These are phyloP conservation scores for Lomographa bimaculata DNA, from an alignment of 2,888 invertebrate species.

Conservation along the genomic window DNA sequence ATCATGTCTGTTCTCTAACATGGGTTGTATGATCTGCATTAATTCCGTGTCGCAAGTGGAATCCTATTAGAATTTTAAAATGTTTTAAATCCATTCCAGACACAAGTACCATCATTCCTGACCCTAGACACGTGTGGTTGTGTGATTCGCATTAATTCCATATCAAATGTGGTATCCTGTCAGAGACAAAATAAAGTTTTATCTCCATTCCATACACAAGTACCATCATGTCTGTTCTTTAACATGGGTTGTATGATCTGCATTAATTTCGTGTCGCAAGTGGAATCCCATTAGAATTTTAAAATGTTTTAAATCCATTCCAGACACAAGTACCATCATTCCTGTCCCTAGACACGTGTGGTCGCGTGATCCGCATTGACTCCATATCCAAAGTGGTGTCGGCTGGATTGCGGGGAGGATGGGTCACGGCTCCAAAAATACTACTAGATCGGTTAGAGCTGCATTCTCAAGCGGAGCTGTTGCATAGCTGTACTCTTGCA, in stretches of 20 bases:
- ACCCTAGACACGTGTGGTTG: slow-evolving; percentile 90
- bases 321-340: slow-evolving; percentile 85
- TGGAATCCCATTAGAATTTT: too few relatives aligned
- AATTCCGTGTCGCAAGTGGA: too few relatives aligned
- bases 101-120: slow-evolving; percentile 86
- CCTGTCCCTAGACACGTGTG: slow-evolving; percentile 88
- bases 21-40: too few relatives aligned
- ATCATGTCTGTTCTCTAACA: too few relatives aligned
- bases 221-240: too few relatives aligned
- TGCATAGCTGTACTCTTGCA: slow-evolving; percentile 59
- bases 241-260: too few relatives aligned
- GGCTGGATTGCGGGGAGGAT: slow-evolving; percentile 87
- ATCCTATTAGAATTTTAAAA: too few relatives aligned
- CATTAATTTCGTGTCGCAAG: too few relatives aligned
- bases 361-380: slow-evolving; percentile 90
- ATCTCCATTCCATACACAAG: too few relatives aligned
- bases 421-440: slow-evolving; percentile 87
- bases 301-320: slow-evolving; percentile 5
- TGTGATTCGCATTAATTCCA: slow-evolving; percentile 90
- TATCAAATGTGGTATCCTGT: slow-evolving; percentile 87
- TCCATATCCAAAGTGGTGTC: slow-evolving; percentile 88
- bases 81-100: slow-evolving; percentile 49
- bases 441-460: slow-evolving; percentile 86
- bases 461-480: slow-evolving; percentile 88
- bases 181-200: too few relatives aligned